Base-by-base conservation (phyloP, 2,113 vertebrate genomes). In the Uropsilus gracilis region DNA sequence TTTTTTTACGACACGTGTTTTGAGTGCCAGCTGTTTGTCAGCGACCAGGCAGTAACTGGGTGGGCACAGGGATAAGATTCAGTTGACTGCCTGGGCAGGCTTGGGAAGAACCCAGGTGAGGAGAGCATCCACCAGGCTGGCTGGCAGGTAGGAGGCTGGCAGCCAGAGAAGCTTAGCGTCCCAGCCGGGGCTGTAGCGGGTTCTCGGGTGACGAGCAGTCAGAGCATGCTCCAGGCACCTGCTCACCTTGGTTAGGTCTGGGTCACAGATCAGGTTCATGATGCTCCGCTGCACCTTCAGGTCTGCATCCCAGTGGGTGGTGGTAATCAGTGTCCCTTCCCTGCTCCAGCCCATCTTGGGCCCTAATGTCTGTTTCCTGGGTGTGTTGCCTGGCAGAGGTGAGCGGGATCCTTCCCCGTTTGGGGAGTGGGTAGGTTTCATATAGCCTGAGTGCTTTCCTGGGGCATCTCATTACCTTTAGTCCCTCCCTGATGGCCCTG, bases 121-220 rank as follows among this genome's bases (percentile, higher is more conserved):
- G 8, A 95, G 97, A 10, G 98, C 69, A 85, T 99, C 99, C 12
- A 99, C 97, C 0, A 99, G 89, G 81, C 97, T 98, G 84, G 99
- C 97, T 9, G 99, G 99, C 97, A 99, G 98, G 97, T 99, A 99
- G 39, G 99, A 99, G 26, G 99, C 98, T 0, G 99, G 99, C 93
- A 99, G 98, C 99, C 99, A 99, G 81, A 99, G 71, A 24, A 99
- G 95, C 84, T 99, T 99, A 97, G 99, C 99, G 0, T 99, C 99
- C 99, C 99, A 99, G 95, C 99, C 99, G 0, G 99, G 99, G 37
- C 99, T 99, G 97, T 99, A 99, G 83, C 99, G 98, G 80, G 98
- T 98, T 24, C 99, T 98, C 0, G 99, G 99, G 97, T 99, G 90
- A 2, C 93, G 97, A 0, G 99, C 98, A 0, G 97, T 97, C 92